These are phyloP conservation scores for Merluccius polli DNA, from an alignment of 2,797 vertebrate genomes.

Conservation along the genomic window DNA sequence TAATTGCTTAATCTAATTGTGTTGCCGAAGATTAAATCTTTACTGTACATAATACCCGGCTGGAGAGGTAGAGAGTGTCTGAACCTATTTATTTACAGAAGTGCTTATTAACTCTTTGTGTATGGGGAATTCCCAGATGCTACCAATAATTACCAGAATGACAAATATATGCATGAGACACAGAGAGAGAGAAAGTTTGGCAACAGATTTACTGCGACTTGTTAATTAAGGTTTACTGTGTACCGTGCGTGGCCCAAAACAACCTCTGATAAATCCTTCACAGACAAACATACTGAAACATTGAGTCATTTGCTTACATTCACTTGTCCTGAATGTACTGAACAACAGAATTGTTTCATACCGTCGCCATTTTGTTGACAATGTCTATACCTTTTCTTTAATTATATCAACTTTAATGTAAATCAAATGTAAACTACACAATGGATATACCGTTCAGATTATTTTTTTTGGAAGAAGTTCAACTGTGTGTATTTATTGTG, in stretches of 20 bases:
- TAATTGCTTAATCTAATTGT: conserved; percentile 88
- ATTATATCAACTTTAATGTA: not conserved
- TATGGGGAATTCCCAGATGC: conserved; percentile 1
- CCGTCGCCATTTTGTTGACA: no score
- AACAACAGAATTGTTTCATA: not conserved
- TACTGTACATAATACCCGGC: conserved; percentile 65
- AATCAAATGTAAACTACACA: not conserved
- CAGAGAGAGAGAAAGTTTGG: conserved; percentile 10
- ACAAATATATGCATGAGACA: not conserved
- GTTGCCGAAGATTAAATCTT: conserved; percentile 60
- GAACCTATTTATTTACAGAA: conserved; percentile 40
- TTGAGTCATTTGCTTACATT: not conserved
- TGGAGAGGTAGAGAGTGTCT: conserved; percentile 21
- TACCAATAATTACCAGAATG: not conserved
- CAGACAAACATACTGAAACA: no score
- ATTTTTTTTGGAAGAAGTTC: no score
- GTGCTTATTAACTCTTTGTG: conserved; percentile 23
- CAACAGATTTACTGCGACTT: not conserved
- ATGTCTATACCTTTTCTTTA: not conserved
- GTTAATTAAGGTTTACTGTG: not conserved
- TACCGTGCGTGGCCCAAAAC: not conserved
- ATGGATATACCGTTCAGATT: no score
- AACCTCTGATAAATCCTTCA: not conserved
- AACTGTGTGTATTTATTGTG: not conserved
- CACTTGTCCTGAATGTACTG: not conserved